These are phyloP conservation scores for Butorides virescens DNA, from an alignment of 2,113 vertebrate species.

Conservation along the genomic window DNA sequence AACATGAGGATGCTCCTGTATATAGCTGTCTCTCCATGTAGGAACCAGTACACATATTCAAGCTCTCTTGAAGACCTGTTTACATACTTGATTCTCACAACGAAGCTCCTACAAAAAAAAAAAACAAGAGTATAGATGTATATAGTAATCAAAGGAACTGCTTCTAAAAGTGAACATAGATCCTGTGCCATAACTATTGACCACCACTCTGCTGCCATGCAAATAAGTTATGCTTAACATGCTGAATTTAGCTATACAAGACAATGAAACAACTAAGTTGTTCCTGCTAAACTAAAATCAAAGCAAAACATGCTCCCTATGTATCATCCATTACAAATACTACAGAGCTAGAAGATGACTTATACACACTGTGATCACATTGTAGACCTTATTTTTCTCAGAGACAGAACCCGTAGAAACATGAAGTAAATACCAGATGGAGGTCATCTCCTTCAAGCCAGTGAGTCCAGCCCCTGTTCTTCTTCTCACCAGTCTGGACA, in stretches of 20 bases:
- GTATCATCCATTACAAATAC: background rate
- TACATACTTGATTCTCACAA: constrained; percentile 85
- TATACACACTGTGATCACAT: no score
- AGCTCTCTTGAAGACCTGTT: constrained; percentile 81
- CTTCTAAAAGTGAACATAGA: background rate
- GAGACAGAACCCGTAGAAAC: background rate
- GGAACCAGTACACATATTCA: background rate
- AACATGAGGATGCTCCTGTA: background rate
- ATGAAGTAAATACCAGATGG: constrained; percentile 76
- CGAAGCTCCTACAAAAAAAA: constrained; percentile 77
- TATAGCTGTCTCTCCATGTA: background rate
- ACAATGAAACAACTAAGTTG: background rate
- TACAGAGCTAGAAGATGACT: background rate
- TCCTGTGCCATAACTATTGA: background rate
- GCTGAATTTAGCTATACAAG: background rate
- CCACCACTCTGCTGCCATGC: background rate
- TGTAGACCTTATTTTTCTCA: background rate
- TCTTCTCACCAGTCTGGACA: constrained; percentile 87
- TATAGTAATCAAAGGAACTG: background rate
- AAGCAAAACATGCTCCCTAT: background rate
- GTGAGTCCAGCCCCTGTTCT: constrained; percentile 86
- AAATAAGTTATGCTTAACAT: background rate
- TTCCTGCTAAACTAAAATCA: background rate
- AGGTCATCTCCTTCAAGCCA: constrained; percentile 87
- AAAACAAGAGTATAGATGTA: background rate